Base-by-base conservation (phyloP, 2,797 vertebrate genomes). In the Stomatorhinus walkeri region DNA sequence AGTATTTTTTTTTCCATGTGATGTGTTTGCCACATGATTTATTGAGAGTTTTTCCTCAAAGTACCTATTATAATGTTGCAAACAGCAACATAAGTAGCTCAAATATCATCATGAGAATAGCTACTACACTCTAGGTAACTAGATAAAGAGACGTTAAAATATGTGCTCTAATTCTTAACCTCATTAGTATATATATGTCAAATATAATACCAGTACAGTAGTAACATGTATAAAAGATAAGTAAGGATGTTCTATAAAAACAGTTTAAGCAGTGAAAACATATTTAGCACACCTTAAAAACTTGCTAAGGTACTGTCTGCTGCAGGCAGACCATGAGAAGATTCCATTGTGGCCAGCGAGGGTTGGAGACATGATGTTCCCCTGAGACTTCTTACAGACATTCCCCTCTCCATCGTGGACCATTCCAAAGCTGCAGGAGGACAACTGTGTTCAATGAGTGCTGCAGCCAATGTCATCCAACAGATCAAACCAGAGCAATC, bases 281-380 rank as follows among this genome's bases (percentile, higher is more conserved):
- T 28, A 24, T 9, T 61, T 46, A 46, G 91, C 49, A 89, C 94
- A 98, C 97, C 97, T 97, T 90, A 98, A 93, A 93, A 98, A 98
- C 87, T 92, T 96, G 89, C 94, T 96, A 90, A 98, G 96, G 91
- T 98, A 97, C 90, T 97, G 97, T 9, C 97, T 96, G 89, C 97
- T 98, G 93, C 97, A 98, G 52, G 95, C 92, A 0, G 97, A 98
- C 97, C 97, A 98, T 79, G 97, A 98, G 95, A 98, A 98, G 91
- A 98, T 92, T 0, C 97, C 97, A 0, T 98, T 97, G 91, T 97
- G 96, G 52, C 97, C 97, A 0, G 97, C 97, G 91, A 98, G 92
- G 0, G 97, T 98, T 4, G 97, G 97, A 46, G 97, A 97, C 97
- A 98, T 98, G 91, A 98, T 98, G 93, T 96, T 98, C 89, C 97